Conservation (phyloP, 2,888 invertebrate genomes). For the Dicyrtoma fusca region DNA sequence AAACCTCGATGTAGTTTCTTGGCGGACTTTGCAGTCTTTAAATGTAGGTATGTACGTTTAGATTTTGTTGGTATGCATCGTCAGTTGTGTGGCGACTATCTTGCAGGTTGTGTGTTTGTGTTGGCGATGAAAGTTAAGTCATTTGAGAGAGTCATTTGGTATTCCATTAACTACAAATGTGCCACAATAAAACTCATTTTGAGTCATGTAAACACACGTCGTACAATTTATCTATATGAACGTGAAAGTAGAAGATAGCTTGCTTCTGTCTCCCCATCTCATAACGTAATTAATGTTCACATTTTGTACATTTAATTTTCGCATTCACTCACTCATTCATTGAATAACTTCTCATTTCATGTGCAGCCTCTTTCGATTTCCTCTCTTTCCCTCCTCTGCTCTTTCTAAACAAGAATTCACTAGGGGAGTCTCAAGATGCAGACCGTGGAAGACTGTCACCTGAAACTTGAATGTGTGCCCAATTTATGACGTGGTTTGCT, state of each 20-base stretch:
- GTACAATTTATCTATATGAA: slow-evolving; percentile 9
- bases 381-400: background rate
- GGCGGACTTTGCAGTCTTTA: too few species aligned
- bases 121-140: slow-evolving; percentile 31
- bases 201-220: background rate
- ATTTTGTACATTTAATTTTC: background rate
- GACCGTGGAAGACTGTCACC: too few species aligned
- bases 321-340: slow-evolving; percentile 7
- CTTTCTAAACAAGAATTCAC: too few species aligned
- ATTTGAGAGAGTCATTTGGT: slow-evolving; percentile 32
- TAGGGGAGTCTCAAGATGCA: too few species aligned
- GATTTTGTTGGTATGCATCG: too few species aligned
- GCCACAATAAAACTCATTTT: slow-evolving; percentile 33
- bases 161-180: slow-evolving; percentile 39
- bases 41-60: too few species aligned
- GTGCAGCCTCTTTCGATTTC: slow-evolving; percentile 2
- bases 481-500: too few species aligned
- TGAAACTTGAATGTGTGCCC: slow-evolving; percentile 8
- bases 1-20: too few species aligned
- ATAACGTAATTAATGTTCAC: slow-evolving; percentile 6
- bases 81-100: too few species aligned
- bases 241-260: background rate
- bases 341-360: slow-evolving; percentile 3
- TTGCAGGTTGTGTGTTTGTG: too few species aligned
- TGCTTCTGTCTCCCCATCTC: too few species aligned